phyloP scores from a whole-genome alignment of 1,140 invertebrate genomes.

The Probaryconus sp. region DNA sequence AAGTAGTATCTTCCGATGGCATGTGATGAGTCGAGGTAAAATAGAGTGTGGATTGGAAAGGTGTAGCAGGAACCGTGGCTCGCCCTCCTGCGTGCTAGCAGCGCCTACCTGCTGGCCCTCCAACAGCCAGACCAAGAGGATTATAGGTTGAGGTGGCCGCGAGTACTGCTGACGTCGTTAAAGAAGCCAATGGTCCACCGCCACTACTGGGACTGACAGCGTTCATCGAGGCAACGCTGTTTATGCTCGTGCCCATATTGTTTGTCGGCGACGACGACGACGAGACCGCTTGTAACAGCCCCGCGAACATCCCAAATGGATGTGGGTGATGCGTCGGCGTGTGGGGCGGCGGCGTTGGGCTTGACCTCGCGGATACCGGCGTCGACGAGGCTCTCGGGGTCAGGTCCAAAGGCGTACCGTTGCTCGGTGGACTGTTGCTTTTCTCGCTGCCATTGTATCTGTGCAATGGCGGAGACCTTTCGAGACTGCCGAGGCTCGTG shows the following conservation, averaged over 20 bases:
- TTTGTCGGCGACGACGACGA: conserved; percentile 69
- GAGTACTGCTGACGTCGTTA: conserved; percentile 85
- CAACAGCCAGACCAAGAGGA: conserved; percentile 87
- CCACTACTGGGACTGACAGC: conserved; percentile 61
- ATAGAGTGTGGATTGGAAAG: conserved; percentile 67
- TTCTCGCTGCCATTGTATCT: conserved; percentile 79
- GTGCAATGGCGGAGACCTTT: conserved; percentile 77
- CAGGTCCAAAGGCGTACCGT: conserved; percentile 73
- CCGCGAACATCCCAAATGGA: conserved; percentile 77
- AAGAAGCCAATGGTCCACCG: conserved; percentile 83
- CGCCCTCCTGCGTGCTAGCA: conserved; percentile 75
- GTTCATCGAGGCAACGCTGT: conserved; percentile 65
- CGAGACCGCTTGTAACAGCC: conserved; percentile 77
- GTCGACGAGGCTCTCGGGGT: conserved; percentile 76
- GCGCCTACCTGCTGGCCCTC: conserved; percentile 85
- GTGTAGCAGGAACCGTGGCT: conserved; percentile 78
- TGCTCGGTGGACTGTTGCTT: conserved; percentile 74
- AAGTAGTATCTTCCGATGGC: conserved; percentile 36
- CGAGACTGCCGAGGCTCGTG: conserved; percentile 78
- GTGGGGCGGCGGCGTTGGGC: conserved; percentile 62
- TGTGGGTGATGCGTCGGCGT: conserved; percentile 67
- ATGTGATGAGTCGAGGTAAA: conserved; percentile 52
- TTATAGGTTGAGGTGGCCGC: conserved; percentile 86
- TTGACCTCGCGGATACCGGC: conserved; percentile 72
- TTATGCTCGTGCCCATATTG: conserved; percentile 62